Percentiles rank a stretch among this genome's conserved stretches.
Conservation (phyloP, 1,140 invertebrate genomes). For the Eurytemora carolleeae region DNA sequence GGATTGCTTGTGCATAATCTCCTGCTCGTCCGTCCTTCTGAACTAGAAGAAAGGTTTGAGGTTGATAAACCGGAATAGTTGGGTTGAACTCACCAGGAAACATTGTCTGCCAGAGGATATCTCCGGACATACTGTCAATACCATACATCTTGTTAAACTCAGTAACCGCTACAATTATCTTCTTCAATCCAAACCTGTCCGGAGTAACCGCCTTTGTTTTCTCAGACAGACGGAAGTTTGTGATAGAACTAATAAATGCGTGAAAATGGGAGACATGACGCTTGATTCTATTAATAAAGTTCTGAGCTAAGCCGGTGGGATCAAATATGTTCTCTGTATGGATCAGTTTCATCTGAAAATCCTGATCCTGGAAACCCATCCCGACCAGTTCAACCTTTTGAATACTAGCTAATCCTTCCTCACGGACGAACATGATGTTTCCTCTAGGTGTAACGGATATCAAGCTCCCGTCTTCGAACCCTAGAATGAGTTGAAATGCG, state of each 20-base stretch:
- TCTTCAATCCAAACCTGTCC: slow-evolving; percentile 11
- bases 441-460: background rate
- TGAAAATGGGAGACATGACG: background rate
- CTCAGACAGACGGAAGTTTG: background rate
- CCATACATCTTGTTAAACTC: slow-evolving; percentile 6
- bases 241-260: background rate
- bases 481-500: background rate
- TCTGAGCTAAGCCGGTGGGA: background rate
- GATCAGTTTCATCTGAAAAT: too few relatives aligned
- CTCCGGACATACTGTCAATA: slow-evolving; percentile 1
- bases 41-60: slow-evolving; percentile 4
- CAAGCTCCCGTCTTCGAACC: background rate
- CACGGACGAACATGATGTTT: slow-evolving; percentile 5
- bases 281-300: slow-evolving; percentile 1
- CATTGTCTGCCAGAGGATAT: slow-evolving; percentile 9
- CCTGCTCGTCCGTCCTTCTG: background rate
- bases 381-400: background rate
- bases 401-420: slow-evolving; percentile 5
- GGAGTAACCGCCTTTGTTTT: background rate
- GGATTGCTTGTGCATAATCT: background rate
- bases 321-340: background rate
- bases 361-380: slow-evolving; percentile 1
- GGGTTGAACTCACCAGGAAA: background rate
- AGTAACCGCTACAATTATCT: slow-evolving; percentile 8
- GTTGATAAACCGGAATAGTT: background rate